Percentiles rank a stretch among this genome's conserved stretches.
phyloP scores from a whole-genome alignment of 2,888 invertebrate species.

The Tetranychus piercei region DNA sequence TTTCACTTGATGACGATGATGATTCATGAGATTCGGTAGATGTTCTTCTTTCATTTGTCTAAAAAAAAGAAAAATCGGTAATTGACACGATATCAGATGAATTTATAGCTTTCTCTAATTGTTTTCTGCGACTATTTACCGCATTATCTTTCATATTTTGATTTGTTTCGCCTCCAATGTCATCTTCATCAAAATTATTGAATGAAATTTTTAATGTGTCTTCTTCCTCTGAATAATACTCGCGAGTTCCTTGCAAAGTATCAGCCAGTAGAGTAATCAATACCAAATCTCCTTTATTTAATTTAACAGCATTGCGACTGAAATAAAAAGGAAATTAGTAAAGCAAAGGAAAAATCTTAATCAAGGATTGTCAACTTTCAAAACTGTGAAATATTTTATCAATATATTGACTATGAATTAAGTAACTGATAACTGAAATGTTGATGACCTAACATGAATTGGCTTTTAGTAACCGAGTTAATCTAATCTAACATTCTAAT shows the following conservation, averaged over 20 bases:
- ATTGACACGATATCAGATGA: no score
- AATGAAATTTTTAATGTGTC: background rate
- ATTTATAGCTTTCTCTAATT: no score
- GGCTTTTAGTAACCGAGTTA: no score
- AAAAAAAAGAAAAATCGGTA: no score
- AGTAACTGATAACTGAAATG: no score
- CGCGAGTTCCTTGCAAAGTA: background rate
- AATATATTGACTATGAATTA: no score
- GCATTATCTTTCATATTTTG: background rate
- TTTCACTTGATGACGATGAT: background rate
- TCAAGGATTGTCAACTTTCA: no score
- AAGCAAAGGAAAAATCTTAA: background rate
- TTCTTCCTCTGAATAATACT: background rate
- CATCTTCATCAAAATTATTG: background rate
- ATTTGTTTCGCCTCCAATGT: background rate
- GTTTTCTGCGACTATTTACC: background rate
- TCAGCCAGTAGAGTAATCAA: background rate
- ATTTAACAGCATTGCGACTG: background rate
- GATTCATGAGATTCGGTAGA: background rate
- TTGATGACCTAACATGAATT: no score
- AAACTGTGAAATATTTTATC: no score
- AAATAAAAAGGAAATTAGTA: background rate
- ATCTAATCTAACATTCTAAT: no score
- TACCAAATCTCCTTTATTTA: slow-evolving; percentile 2
- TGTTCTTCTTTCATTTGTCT: no score